phyloP scores from a whole-genome alignment of 2,797 vertebrate species.

The Adrianichthys oophorus region DNA sequence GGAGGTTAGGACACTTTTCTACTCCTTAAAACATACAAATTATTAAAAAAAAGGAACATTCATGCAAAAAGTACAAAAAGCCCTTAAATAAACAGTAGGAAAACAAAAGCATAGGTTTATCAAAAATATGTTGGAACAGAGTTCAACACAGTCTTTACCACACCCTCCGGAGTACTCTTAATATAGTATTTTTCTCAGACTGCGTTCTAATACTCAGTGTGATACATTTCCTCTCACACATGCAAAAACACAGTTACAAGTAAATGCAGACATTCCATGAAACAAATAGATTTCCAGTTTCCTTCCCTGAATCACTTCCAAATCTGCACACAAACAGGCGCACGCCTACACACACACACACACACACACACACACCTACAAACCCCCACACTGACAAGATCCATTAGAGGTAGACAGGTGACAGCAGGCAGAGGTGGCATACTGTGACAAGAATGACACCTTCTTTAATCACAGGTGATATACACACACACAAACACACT shows the following conservation, averaged over 20 bases:
- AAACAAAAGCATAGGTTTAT: too few relatives aligned
- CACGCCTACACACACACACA: neutral
- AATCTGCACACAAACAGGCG: neutral
- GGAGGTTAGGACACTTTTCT: too few relatives aligned
- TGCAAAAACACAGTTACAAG: neutral
- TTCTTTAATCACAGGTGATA: conserved; percentile 48
- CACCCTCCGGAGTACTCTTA: conserved; percentile 6
- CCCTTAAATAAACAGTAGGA: too few relatives aligned
- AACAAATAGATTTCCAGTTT: conserved; percentile 1
- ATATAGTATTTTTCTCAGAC: conserved; percentile 3
- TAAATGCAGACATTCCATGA: neutral
- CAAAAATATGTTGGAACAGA: too few relatives aligned
- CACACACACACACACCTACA: neutral
- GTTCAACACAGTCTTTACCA: neutral
- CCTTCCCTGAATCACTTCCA: conserved; percentile 3
- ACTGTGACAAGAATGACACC: conserved; percentile 49
- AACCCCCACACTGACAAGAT: conserved; percentile 25
- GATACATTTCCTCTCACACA: neutral
- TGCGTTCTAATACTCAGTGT: too few relatives aligned
- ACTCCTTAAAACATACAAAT: too few relatives aligned
- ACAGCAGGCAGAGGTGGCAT: conserved; percentile 47
- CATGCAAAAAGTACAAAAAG: too few relatives aligned
- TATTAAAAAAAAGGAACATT: too few relatives aligned
- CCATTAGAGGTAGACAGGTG: conserved; percentile 47
- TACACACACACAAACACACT: conserved; percentile 9